Evolutionary conservation across 2,888 invertebrate genomes (phyloP), one percentile per base, ranked within the genome.

Genomic region (Monopis laevigella): DNA sequence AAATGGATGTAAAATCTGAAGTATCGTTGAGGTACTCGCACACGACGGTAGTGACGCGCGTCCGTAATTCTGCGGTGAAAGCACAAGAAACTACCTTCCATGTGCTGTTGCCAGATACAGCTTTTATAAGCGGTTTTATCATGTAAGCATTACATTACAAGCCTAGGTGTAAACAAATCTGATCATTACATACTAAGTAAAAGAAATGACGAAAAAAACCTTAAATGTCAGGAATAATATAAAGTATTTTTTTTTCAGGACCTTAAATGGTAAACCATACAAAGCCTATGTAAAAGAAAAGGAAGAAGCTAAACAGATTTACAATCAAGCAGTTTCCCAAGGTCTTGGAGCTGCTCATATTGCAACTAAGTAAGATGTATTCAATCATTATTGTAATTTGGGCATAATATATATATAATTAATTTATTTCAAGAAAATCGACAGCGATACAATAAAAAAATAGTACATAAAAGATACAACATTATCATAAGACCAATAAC

Each of bases 81-180:
- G 69, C 88, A 1, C 85, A 86, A 48, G 87, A 89, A 59, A 84
- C 86, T 3, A 73, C 80, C 32, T 89, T 89, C 65, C 80, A 84
- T 35, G 82, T 89, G 6, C 78, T 88, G 11, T 62, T 89, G 36
- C 89, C 89, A 0, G 87, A 88, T 45, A 84, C 86, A 1, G 88
- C 88, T 1, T 89, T 86, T 59, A 88, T 89, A 50, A 85, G 87
- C 28, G 86, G 85, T 39, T 89, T 89, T 56, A 62, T 83, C 27
- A 88, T 89, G 88, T 86, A 61, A 67, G 80, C n/a, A n/a, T n/a
- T n/a, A n/a, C n/a, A n/a, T n/a, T n/a, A n/a, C n/a, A n/a, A n/a
- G n/a, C n/a, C n/a, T n/a, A n/a, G n/a, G n/a, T n/a, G n/a, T n/a
- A n/a, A n/a, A n/a, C n/a, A n/a, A n/a, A n/a, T n/a, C n/a, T n/a